Percentiles rank a stretch among this genome's conserved stretches.
Conservation (phyloP, 2,113 vertebrate genomes). For the Chloroceryle aenea region DNA sequence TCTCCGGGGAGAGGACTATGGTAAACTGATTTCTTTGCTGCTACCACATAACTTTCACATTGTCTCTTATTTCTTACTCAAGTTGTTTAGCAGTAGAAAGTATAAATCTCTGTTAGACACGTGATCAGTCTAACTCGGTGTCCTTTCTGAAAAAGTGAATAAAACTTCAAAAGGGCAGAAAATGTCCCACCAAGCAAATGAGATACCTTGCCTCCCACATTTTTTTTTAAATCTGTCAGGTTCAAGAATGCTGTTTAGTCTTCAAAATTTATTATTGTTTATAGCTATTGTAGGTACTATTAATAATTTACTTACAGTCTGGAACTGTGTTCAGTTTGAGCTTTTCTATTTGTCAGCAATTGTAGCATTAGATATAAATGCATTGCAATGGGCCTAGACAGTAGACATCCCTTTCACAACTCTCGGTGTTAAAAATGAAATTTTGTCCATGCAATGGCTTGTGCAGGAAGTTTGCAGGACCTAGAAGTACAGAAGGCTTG, state of each 20-base stretch:
- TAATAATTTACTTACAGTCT: neutral
- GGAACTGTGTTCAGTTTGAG: neutral
- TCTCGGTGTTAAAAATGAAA: neutral
- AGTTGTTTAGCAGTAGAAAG: neutral
- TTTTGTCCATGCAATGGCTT: neutral
- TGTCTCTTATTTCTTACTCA: neutral
- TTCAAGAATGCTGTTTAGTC: no score
- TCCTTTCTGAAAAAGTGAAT: neutral
- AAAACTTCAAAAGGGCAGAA: neutral
- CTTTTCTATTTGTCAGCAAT: neutral
- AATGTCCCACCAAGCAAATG: neutral
- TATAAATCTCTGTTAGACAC: neutral
- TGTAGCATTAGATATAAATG: neutral
- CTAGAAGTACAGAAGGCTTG: neutral
- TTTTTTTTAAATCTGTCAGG: no score
- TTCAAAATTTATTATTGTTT: neutral
- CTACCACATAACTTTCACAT: neutral
- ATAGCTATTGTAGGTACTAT: neutral
- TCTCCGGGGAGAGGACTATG: constrained; percentile 96
- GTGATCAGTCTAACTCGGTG: neutral
- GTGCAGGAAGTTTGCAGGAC: neutral
- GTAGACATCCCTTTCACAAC: neutral
- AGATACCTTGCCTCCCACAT: neutral
- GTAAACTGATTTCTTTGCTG: constrained; percentile 76
- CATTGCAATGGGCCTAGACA: neutral